Evolutionary conservation across 2,797 vertebrate species (phyloP).

Genomic region (Argya squamiceps): DNA sequence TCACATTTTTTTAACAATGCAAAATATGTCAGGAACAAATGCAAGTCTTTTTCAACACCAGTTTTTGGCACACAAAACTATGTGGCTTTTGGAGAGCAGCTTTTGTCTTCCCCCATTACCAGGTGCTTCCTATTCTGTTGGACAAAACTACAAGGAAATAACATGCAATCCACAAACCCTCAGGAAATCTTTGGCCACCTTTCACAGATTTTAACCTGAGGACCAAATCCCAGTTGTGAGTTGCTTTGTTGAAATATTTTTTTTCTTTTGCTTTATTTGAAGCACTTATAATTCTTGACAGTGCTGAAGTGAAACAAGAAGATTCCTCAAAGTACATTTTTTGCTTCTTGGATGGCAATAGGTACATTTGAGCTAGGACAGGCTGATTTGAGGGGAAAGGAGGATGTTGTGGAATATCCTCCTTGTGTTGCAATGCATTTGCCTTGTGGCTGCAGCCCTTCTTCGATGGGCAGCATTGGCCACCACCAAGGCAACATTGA

Average conservation of each 20-base stretch:
- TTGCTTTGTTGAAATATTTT: background rate
- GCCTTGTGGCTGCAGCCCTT: too few relatives aligned
- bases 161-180: background rate
- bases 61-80: background rate
- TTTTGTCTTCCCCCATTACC: background rate
- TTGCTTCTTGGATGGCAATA: background rate
- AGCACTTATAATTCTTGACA: background rate
- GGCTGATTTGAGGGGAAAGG: background rate
- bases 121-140: conserved; percentile 51
- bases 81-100: background rate
- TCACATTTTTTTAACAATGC: background rate
- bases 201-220: background rate
- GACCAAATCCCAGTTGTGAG: background rate
- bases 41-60: background rate
- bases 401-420: background rate
- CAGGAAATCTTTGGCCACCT: background rate
- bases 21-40: background rate
- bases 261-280: background rate
- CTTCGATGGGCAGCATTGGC: rapidly evolving
- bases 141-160: conserved; percentile 10
- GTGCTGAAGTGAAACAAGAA: background rate
- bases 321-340: background rate
- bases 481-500: background rate
- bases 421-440: rapidly evolving
- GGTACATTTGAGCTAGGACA: background rate